These are phyloP conservation scores for Norana najaformis DNA, from an alignment of 2,888 invertebrate species.

Conservation along the genomic window DNA sequence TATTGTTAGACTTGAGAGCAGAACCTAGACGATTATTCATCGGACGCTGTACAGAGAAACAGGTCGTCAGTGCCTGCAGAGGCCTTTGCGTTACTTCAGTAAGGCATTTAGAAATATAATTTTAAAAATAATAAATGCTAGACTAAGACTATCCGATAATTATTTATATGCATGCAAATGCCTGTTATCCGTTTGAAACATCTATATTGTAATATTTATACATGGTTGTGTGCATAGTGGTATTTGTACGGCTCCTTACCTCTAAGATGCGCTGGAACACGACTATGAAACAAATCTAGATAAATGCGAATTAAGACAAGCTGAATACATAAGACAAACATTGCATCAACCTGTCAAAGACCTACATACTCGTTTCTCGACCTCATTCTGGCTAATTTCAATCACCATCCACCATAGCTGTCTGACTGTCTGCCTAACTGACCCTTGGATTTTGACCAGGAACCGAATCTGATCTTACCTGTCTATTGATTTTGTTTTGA, in stretches of 20 bases:
- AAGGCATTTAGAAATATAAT: too few species aligned
- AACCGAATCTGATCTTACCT: slow-evolving; percentile 4
- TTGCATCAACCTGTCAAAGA: background rate
- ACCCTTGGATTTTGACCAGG: background rate
- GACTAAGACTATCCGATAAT: too few species aligned
- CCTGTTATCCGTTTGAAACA: background rate
- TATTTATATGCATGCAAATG: background rate
- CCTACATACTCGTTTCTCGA: background rate
- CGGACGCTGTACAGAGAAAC: too few species aligned
- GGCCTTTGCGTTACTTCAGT: too few species aligned
- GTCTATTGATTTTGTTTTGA: background rate
- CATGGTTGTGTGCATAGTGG: too few species aligned
- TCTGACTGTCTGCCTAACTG: background rate
- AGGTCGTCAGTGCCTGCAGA: too few species aligned
- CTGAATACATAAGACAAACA: background rate
- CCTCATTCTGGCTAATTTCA: background rate
- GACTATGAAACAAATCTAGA: background rate
- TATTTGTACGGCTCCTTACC: background rate
- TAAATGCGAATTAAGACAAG: background rate
- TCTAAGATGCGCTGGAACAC: background rate
- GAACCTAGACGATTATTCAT: too few species aligned
- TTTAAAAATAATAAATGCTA: too few species aligned
- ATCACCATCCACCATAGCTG: background rate
- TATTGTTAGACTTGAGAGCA: too few species aligned
- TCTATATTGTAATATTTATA: background rate